A percentile compares a stretch with the other conserved stretches of the same genome.
phyloP scores from a whole-genome alignment of 1,140 invertebrate genomes.

The Drosophila lacertosa region DNA sequence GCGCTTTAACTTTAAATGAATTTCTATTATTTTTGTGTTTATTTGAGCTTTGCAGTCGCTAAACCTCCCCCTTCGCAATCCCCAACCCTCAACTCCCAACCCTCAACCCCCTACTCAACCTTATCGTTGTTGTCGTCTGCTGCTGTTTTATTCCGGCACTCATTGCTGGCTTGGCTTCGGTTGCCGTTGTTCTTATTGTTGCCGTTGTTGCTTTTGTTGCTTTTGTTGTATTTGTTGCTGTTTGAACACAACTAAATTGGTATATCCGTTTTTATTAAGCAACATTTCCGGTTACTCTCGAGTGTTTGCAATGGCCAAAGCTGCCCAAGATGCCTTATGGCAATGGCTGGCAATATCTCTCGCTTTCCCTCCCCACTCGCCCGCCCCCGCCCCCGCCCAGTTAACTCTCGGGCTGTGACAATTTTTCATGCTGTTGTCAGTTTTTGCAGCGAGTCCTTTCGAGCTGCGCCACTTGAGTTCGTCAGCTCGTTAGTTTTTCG shows the following conservation, averaged over 20 bases:
- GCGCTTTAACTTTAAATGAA: slow-evolving; percentile 80
- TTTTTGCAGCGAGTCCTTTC: slow-evolving; percentile 42
- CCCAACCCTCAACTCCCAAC: slow-evolving; percentile 1
- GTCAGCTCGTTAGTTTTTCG: slow-evolving; percentile 68
- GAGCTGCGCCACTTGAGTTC: slow-evolving; percentile 29
- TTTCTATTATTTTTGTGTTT: slow-evolving; percentile 83
- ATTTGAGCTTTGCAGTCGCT: slow-evolving; percentile 72
- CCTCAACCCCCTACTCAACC: slow-evolving; percentile 22
- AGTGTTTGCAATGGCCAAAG: slow-evolving; percentile 53
- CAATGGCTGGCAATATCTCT: slow-evolving; percentile 7
- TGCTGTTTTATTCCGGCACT: slow-evolving; percentile 67
- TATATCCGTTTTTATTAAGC: slow-evolving; percentile 83
- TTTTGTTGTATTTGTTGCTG: slow-evolving; percentile 50
- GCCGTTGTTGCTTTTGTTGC: slow-evolving; percentile 24
- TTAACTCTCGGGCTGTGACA: slow-evolving; percentile 74
- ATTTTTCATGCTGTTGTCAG: slow-evolving; percentile 82
- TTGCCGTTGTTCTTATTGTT: slow-evolving; percentile 27
- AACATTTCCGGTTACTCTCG: slow-evolving; percentile 79
- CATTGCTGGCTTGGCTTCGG: slow-evolving; percentile 55
- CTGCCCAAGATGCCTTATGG: slow-evolving; percentile 25
- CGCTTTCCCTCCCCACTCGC: background rate
- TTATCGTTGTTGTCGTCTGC: slow-evolving; percentile 38
- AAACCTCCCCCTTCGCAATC: slow-evolving; percentile 2
- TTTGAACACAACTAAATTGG: slow-evolving; percentile 79
- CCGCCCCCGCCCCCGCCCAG: background rate